Percentiles rank a stretch among this genome's conserved stretches.
These are phyloP conservation scores for Spodoptera exigua DNA, from an alignment of 2,888 invertebrate genomes.

Conservation along the genomic window DNA sequence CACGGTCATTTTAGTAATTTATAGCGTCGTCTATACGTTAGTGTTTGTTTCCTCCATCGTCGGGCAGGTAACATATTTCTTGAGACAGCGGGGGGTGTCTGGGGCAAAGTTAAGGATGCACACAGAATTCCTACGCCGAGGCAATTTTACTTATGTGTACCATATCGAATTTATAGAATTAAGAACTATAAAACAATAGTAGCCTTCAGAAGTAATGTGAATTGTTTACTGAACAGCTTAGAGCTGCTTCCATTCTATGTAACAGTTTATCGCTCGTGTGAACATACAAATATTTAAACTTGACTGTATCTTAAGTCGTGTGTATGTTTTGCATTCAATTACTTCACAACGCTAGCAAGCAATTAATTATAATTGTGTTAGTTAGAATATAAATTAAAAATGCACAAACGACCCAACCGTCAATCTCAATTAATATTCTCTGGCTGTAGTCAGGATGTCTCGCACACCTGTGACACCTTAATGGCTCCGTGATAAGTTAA, in stretches of 20 bases:
- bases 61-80: slow-evolving; percentile 84
- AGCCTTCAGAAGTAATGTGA: slow-evolving; percentile 8
- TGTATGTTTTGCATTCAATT: too few relatives aligned
- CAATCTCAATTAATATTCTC: slow-evolving; percentile 52
- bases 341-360: not conserved
- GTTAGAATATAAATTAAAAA: slow-evolving; percentile 35
- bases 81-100: slow-evolving; percentile 82
- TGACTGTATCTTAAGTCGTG: too few relatives aligned
- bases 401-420: slow-evolving; percentile 35
- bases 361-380: slow-evolving; percentile 27
- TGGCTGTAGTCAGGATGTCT: slow-evolving; percentile 50
- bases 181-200: slow-evolving; percentile 53
- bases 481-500: slow-evolving; percentile 50
- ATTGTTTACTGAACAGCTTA: not conserved
- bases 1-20: slow-evolving; percentile 80
- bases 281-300: too few relatives aligned
- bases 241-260: not conserved
- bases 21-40: slow-evolving; percentile 80
- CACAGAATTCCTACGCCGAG: slow-evolving; percentile 60
- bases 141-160: slow-evolving; percentile 54
- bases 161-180: slow-evolving; percentile 58
- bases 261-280: too few relatives aligned
- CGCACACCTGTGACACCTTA: slow-evolving; percentile 50
- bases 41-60: slow-evolving; percentile 81
- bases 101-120: slow-evolving; percentile 71